These are phyloP conservation scores for Tuberolachnus salignus DNA, from an alignment of 2,888 invertebrate species.

Conservation along the genomic window DNA sequence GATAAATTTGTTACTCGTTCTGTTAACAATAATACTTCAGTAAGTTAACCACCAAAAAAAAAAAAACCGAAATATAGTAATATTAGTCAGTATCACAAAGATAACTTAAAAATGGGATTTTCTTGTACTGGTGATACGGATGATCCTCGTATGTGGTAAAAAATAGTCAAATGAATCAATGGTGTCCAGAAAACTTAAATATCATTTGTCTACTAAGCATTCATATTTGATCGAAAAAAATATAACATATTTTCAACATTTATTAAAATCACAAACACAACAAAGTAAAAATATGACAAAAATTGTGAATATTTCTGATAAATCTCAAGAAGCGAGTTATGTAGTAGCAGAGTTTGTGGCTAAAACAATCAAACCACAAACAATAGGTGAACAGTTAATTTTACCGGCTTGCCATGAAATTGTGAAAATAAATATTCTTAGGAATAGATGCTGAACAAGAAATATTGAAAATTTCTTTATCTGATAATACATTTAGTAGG, in stretches of 20 bases:
- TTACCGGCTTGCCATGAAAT: constrained; percentile 49
- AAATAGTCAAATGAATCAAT: constrained; percentile 11
- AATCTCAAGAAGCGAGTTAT: constrained; percentile 39
- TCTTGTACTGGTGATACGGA: no score
- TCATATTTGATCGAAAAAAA: constrained; percentile 52
- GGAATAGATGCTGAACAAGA: constrained; percentile 6
- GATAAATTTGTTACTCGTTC: no score
- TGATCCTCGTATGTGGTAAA: constrained; percentile 55
- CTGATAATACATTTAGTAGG: no score
- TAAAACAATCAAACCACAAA: constrained; percentile 34
- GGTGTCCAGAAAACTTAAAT: constrained; percentile 56
- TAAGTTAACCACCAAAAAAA: no score
- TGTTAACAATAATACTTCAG: no score
- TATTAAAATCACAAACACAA: constrained; percentile 6
- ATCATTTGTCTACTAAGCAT: no score
- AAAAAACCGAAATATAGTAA: no score
- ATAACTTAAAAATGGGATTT: no score
- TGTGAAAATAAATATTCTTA: constrained; percentile 24
- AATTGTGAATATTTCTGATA: constrained; percentile 20
- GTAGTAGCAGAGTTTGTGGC: constrained; percentile 29
- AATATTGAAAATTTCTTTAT: no score
- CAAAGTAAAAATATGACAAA: constrained; percentile 10
- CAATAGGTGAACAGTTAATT: constrained; percentile 20
- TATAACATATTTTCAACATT: constrained; percentile 56
- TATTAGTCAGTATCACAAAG: no score